Evolutionary conservation across 2,113 vertebrate genomes (phyloP).

Genomic region (Myotis brandtii): DNA sequence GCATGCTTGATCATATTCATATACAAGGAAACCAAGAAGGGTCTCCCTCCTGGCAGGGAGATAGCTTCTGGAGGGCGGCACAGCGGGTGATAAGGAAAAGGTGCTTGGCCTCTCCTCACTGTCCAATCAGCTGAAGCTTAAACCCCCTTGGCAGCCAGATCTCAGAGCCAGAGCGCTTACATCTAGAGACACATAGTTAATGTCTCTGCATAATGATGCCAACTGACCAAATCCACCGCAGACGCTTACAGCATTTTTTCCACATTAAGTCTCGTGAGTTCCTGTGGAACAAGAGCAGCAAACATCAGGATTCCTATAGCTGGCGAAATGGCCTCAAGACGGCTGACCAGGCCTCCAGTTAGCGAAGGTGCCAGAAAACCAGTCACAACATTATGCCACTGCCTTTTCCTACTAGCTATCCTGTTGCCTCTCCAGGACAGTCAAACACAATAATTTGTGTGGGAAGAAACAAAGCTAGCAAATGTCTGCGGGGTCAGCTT

Average conservation of each 20-base stretch:
- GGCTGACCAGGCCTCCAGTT: neutral
- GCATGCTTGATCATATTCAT: neutral
- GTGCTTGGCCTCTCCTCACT: neutral
- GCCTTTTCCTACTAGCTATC: neutral
- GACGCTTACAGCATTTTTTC: neutral
- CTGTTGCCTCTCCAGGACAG: neutral
- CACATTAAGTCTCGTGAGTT: neutral
- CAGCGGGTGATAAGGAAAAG: neutral
- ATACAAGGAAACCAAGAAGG: neutral
- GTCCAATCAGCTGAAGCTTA: neutral
- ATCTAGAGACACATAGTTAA: neutral
- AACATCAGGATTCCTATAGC: neutral
- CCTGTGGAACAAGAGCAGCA: neutral
- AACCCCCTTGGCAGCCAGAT: neutral
- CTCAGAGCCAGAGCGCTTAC: neutral
- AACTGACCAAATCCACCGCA: neutral
- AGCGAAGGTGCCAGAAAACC: neutral
- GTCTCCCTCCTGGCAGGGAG: neutral
- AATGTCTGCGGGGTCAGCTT: neutral
- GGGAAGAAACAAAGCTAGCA: neutral
- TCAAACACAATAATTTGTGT: neutral
- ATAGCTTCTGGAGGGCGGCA: neutral
- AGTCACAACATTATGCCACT: neutral
- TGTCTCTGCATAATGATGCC: neutral
- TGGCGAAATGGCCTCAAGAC: neutral